phyloP scores from a whole-genome alignment of 2,113 vertebrate species.

The Nerophis lumbriciformis region DNA sequence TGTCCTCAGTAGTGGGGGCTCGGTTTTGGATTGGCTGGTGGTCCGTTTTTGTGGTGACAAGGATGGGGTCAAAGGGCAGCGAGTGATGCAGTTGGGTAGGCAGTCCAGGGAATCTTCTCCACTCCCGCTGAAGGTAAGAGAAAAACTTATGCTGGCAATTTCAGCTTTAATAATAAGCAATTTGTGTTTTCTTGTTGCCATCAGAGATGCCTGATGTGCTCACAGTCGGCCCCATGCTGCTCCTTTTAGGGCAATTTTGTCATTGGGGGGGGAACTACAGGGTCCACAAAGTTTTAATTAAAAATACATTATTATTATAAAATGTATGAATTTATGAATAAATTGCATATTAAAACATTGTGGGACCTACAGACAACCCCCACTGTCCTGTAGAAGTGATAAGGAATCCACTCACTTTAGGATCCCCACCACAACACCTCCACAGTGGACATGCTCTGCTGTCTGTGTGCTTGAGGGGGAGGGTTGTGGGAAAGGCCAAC shows the following conservation, averaged over 20 bases:
- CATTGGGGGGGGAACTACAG: constrained; percentile 12
- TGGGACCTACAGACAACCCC: constrained; percentile 13
- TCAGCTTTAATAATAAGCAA: neutral
- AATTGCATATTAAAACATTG: neutral
- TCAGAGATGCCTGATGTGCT: constrained; percentile 72
- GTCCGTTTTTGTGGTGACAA: constrained; percentile 75
- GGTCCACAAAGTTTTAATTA: constrained; percentile 1
- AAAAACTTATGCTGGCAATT: neutral
- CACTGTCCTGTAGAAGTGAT: constrained; percentile 59
- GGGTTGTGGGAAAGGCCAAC: constrained; percentile 35
- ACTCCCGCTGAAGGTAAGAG: constrained; percentile 47
- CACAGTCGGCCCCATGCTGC: constrained; percentile 47
- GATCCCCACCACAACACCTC: constrained; percentile 23
- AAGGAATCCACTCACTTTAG: constrained; percentile 24
- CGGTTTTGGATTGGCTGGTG: constrained; percentile 76
- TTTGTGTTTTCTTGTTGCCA: constrained; percentile 35
- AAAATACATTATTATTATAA: neutral
- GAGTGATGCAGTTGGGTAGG: constrained; percentile 53
- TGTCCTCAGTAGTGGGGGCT: constrained; percentile 81
- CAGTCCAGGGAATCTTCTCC: constrained; percentile 73
- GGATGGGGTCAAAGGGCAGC: constrained; percentile 72
- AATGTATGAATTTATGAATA: neutral
- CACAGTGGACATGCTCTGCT: constrained; percentile 37
- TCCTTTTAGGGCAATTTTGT: constrained; percentile 29
- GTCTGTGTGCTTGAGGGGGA: constrained; percentile 71